Evolutionary conservation across 2,888 invertebrate species (phyloP).

Genomic region (Ypsolopha scabrella): DNA sequence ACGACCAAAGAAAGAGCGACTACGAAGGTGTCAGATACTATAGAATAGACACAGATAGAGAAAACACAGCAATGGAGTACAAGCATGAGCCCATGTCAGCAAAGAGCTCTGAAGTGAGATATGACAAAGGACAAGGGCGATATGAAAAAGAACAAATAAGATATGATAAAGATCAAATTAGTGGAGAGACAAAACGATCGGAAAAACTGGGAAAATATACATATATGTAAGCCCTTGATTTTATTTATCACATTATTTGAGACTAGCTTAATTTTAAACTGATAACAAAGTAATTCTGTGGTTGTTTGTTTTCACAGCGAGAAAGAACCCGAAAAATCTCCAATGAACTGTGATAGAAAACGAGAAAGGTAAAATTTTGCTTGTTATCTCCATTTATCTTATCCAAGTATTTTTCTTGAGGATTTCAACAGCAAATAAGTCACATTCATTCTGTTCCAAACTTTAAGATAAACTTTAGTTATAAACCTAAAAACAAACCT

Average conservation of each 20-base stretch:
- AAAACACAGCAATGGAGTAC: too few relatives aligned
- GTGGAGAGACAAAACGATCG: background rate
- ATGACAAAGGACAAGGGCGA: background rate
- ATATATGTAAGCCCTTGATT: background rate
- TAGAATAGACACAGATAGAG: background rate
- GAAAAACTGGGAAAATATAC: background rate
- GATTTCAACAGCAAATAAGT: too few relatives aligned
- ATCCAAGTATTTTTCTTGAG: background rate
- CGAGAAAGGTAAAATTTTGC: constrained; percentile 41
- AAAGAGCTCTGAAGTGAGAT: constrained; percentile 28
- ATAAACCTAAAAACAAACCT: too few relatives aligned
- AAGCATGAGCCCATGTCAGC: constrained; percentile 13
- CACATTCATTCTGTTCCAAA: too few relatives aligned
- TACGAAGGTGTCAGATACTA: constrained; percentile 31
- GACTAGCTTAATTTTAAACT: background rate
- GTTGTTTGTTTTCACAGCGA: constrained; percentile 28
- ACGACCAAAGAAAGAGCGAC: constrained; percentile 32
- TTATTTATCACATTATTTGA: background rate
- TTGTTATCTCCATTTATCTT: background rate
- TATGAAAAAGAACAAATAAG: background rate
- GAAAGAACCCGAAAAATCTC: constrained; percentile 43
- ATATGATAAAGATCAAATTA: background rate
- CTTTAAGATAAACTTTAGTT: too few relatives aligned
- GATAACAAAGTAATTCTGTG: too few relatives aligned
- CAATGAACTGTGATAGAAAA: constrained; percentile 45